Percentiles rank a stretch among this genome's conserved stretches.
Conservation (phyloP, 2,113 vertebrate genomes). For the Malurus alboscapulatus region DNA sequence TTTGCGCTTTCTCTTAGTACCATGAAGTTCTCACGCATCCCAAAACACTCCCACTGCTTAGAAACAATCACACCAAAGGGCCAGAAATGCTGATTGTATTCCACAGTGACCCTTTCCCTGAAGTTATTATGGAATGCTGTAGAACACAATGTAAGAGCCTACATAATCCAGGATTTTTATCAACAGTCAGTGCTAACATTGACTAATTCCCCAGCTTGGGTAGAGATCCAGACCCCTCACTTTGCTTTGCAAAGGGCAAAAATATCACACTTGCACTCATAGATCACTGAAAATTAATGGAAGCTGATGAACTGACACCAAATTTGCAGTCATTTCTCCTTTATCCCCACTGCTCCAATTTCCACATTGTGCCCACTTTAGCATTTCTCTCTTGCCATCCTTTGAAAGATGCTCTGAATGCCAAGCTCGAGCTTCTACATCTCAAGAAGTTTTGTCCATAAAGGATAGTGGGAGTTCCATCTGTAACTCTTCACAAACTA, state of each 20-base stretch:
- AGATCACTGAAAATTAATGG: neutral
- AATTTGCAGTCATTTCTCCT: neutral
- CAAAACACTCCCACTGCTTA: neutral
- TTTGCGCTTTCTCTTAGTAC: neutral
- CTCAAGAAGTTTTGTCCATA: conserved; percentile 20
- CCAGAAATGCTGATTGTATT: neutral
- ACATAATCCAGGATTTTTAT: neutral
- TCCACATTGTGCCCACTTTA: neutral
- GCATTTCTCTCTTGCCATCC: neutral
- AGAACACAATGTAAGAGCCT: neutral
- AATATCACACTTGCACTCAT: accelerated
- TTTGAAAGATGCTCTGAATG: neutral
- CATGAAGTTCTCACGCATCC: neutral
- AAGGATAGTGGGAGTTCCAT: conserved; percentile 56
- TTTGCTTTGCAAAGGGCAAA: neutral
- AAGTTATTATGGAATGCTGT: neutral
- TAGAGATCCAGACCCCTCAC: neutral
- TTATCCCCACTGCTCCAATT: neutral
- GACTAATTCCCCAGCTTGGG: neutral
- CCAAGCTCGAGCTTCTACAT: neutral
- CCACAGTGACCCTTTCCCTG: neutral
- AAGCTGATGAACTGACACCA: neutral
- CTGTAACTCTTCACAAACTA: neutral
- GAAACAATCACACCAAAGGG: neutral
- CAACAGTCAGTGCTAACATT: neutral